These are phyloP conservation scores for Sminthurinus signatus DNA, from an alignment of 1,140 invertebrate species.

Conservation along the genomic window DNA sequence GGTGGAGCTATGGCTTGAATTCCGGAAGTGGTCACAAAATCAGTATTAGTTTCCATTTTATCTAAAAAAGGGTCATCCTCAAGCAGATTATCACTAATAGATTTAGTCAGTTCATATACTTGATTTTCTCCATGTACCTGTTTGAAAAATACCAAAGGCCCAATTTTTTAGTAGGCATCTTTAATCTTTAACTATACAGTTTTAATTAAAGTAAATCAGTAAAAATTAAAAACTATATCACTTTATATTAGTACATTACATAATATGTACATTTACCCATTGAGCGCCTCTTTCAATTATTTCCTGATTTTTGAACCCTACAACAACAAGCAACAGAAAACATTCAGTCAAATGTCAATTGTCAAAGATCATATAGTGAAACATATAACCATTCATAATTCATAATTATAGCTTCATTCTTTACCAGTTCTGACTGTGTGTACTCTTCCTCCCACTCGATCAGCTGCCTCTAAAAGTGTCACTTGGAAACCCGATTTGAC, in stretches of 20 bases:
- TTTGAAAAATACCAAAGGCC: no score
- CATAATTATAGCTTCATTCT: background rate
- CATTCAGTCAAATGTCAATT: background rate
- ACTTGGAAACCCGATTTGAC: constrained; percentile 30
- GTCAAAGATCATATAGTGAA: background rate
- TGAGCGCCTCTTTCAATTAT: constrained; percentile 49
- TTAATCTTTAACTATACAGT: no score
- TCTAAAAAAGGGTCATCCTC: constrained; percentile 4
- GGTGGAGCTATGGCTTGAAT: background rate
- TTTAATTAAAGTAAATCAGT: no score
- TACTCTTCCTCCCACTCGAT: constrained; percentile 43
- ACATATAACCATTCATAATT: background rate
- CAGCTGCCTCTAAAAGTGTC: constrained; percentile 42
- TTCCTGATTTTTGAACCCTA: background rate
- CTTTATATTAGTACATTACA: no score
- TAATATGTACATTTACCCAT: no score
- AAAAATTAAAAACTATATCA: no score
- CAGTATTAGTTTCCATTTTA: background rate
- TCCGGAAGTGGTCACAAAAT: background rate
- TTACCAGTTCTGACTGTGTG: constrained; percentile 39
- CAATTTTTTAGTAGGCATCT: no score
- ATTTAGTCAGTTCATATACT: constrained; percentile 36
- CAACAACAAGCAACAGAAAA: background rate
- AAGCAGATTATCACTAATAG: background rate
- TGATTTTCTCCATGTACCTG: constrained; percentile 47